Base-by-base conservation (phyloP, 1,140 invertebrate genomes). In the Cryptotermes secundus region DNA sequence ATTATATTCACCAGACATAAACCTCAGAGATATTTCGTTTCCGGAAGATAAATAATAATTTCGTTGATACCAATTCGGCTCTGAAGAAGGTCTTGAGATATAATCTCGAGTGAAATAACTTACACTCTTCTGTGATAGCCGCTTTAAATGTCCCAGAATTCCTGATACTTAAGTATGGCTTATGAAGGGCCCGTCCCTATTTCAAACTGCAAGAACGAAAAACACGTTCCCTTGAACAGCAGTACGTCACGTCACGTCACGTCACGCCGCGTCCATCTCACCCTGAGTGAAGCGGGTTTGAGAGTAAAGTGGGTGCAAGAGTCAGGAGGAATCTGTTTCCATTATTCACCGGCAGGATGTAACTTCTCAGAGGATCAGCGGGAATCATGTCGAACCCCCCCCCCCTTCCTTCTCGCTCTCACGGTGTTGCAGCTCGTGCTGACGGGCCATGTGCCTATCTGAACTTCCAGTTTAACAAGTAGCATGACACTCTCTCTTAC, bases 161-260 rank as follows among this genome's bases (percentile, higher is more conserved):
- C 53, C 38, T 42, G 53, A 19, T 19, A 4, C 53, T 22, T 59
- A 59, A 59, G 53, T 19, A 59, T 59, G 53, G 12, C 53, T 59
- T 14, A 31, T 72, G n/a, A 31, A 72, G 10, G 26, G 31, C 26
- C 59, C 16, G 59, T 72, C 59, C 6, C 59, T 59, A 72, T n/a
- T 72, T 72, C 59, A 72, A 72, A 72, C n/a, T 72, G 59, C 7
- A 31, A 72, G n/a, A 16, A 72, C n/a, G 26, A 72, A n/a, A 72
- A 72, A 31, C 59, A 72, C 16, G 59, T n/a, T 31, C n/a, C 59
- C 31, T n/a, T 72, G 59, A 72, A 72, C 59, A 31, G 26, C 59
- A 72, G 59, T 72, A 72, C 59, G 31, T 72, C 26, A 72, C 59
- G 59, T 72, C 59, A 72, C 59, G n/a, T n/a, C n/a, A 72, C 59